Base-by-base conservation (phyloP, 2,888 invertebrate genomes). In the Euzophera pinguis region DNA sequence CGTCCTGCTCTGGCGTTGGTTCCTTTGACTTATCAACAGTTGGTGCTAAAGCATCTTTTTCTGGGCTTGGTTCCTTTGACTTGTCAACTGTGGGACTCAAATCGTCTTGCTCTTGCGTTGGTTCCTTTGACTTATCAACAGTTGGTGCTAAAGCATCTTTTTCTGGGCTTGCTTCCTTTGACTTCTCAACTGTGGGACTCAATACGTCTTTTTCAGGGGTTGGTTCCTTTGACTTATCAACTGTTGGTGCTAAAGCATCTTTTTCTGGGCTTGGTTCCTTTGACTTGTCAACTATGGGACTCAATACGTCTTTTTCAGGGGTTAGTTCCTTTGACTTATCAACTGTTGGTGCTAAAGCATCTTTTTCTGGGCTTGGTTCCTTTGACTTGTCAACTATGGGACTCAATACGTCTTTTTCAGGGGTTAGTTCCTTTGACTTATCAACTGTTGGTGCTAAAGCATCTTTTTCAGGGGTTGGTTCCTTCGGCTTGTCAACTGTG, bases 281-380 rank as follows among this genome's bases (percentile, higher is more conserved):
- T 9, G 37, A 45, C 27, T 50, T 51, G 27, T 12, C 9, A 1
- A 55, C 57, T 9, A 52, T 61, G 0, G 55, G 13, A 7, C 27
- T 45, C 14, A 56, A 56, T 0, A 51, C 14, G 32, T 58, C 55
- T 7, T 50, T 54, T 1, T 16, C 32, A 12, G 56, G 53, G 16
- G 51, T 57, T 0, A 55, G 47, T 1, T 2, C 52, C 9, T 61
- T 57, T 0, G 14, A 45, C 14, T 32, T 45, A 13, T 45, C 32
- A 0, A 8, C 4, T 7, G 7, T 9, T 14, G 8, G 10, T 4
- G 14, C 27, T 1, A 32, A 6, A 4, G 7, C 0, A 1, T 29
- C 29, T 29, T 45, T 32, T 4, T 45, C 43, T 4, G 43, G 43
- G 29, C 29, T 29, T 5, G 43, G 43, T 29, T 45, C 43, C 10